Evolutionary conservation across 2,888 invertebrate genomes (phyloP).

Genomic region (Phengaris arion): DNA sequence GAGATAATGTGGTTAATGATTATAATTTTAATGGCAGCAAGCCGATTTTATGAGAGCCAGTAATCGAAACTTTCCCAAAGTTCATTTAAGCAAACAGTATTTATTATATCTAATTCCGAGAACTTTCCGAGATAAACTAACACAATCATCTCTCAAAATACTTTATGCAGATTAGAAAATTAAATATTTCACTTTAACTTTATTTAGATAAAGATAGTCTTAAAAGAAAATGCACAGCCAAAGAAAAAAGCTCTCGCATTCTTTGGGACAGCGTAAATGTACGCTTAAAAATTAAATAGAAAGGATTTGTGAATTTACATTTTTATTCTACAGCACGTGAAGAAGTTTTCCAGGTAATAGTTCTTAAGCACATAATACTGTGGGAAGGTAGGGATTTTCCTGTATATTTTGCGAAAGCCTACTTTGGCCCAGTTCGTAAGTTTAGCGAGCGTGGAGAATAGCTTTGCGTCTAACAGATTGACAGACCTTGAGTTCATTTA

Average conservation of each 20-base stretch:
- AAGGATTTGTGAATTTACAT: conserved; percentile 53
- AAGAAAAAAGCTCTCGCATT: conserved; percentile 1
- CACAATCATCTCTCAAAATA: background rate
- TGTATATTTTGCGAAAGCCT: conserved; percentile 71
- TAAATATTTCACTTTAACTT: background rate
- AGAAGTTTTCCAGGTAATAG: conserved; percentile 60
- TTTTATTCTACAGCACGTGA: conserved; percentile 59
- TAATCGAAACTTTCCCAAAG: background rate
- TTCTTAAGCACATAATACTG: conserved; percentile 69
- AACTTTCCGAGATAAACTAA: background rate
- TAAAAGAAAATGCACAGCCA: background rate
- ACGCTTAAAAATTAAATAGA: conserved; percentile 41
- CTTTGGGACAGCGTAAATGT: conserved; percentile 20
- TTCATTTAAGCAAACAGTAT: background rate
- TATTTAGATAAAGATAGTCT: background rate
- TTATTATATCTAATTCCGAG: background rate
- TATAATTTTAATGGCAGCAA: background rate
- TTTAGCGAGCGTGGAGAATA: conserved; percentile 73
- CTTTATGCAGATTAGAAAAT: background rate
- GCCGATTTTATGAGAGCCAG: background rate
- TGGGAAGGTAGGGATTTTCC: conserved; percentile 56
- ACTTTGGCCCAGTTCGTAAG: conserved; percentile 74
- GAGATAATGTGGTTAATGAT: background rate
- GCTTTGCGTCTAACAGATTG: conserved; percentile 66
- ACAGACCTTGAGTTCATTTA: conserved; percentile 51